These are phyloP conservation scores for Branchellion lobata DNA, from an alignment of 2,888 invertebrate genomes.

Conservation along the genomic window DNA sequence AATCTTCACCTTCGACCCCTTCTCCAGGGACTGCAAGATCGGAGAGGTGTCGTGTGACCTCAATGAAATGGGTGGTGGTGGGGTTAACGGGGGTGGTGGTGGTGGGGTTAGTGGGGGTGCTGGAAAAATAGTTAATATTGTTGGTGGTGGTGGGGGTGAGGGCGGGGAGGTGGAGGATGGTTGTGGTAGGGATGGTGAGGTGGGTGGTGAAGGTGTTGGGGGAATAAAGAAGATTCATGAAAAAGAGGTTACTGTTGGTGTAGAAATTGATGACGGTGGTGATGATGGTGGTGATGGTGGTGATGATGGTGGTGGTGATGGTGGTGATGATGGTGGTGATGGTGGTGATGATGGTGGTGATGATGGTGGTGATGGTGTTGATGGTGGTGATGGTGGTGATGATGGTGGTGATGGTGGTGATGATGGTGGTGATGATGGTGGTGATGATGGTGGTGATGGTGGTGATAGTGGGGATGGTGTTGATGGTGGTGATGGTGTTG, in stretches of 20 bases:
- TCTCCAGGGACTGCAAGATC: constrained; percentile 95
- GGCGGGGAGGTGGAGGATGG: neutral
- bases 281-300: neutral
- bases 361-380: neutral
- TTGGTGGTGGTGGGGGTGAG: neutral
- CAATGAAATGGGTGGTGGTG: constrained; percentile 61
- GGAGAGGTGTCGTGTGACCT: constrained; percentile 74
- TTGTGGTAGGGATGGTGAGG: neutral
- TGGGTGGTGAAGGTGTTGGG: neutral
- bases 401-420: neutral
- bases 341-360: neutral
- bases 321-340: neutral
- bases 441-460: neutral
- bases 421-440: neutral
- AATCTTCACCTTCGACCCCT: constrained; percentile 77
- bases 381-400: neutral
- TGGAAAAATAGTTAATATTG: constrained; percentile 65
- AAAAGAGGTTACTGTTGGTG: neutral
- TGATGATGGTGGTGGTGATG: neutral
- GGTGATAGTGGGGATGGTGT: neutral
- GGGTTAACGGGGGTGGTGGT: constrained; percentile 69
- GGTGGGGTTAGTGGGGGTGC: constrained; percentile 89
- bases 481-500: constrained; percentile 22
- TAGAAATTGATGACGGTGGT: neutral
- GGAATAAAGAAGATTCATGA: neutral